Base-by-base conservation (phyloP, 1,140 invertebrate species). In the Hylaeus anthracinus region DNA sequence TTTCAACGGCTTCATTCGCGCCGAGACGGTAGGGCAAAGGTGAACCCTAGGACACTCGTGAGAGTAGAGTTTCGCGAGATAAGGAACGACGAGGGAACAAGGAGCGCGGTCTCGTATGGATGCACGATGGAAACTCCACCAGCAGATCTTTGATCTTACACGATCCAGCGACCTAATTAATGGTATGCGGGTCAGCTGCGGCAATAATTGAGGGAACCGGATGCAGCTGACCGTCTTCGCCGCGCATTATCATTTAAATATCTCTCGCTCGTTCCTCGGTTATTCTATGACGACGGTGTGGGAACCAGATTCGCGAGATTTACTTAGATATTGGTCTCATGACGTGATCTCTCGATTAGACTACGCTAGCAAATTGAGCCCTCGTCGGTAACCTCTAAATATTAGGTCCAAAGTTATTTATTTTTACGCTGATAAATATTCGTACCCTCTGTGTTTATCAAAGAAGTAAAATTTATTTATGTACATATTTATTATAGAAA, bases 131-230 rank as follows among this genome's bases (percentile, higher is more conserved):
- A 84, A 51, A 61, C 82, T 74, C 55, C 60, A 76, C 65, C 41
- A 48, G 70, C 61, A 14, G 83, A 86, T 86, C 74, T 81, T 75
- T 86, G 63, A 76, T 81, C 79, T 67, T 63, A 69, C 80, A 77
- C 76, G 69, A 74, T 70, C 74, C 64, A 69, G 61, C 85, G 86
- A 76, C 82, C 79, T 76, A 88, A 86, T 86, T 86, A 86, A 77
- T 84, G 77, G 81, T 69, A 74, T 77, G 76, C 81, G 70, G 79
- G 71, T 80, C 67, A 72, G 80, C 60, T 12, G 63, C 48, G 64
- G 81, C 64, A 69, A 86, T 76, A 69, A 86, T 82, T 65, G 80
- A 69, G 72, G 70, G 51, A 63, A 73, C 65, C 79, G 71, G 79
- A 74, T 82, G 81, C 81, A n/a, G 71, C 43, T 26, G 77, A 73